phyloP scores from a whole-genome alignment of 2,113 vertebrate genomes.

The Sorex araneus region DNA sequence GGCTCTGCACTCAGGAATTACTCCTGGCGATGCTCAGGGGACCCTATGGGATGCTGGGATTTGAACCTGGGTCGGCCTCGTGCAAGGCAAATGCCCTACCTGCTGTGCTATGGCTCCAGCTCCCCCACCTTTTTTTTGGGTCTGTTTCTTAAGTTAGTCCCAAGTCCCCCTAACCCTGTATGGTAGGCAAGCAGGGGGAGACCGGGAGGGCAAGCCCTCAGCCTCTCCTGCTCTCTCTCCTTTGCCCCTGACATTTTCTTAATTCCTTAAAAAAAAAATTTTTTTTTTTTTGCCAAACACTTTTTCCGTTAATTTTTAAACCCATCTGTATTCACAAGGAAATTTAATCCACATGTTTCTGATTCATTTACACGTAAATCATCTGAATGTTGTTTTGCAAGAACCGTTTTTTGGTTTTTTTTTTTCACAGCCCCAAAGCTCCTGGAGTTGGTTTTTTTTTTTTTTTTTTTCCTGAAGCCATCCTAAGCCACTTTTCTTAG shows the following conservation, averaged over 20 bases:
- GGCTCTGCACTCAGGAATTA: too few species aligned
- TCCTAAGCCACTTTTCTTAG: constrained; percentile 85
- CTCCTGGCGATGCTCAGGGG: too few species aligned
- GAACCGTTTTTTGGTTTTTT: constrained; percentile 63
- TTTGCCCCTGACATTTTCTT: constrained; percentile 52
- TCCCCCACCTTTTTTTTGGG: too few species aligned
- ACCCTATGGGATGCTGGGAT: too few species aligned
- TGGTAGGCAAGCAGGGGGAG: too few species aligned
- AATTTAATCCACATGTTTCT: constrained; percentile 87
- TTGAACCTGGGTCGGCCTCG: too few species aligned
- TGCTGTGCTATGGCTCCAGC: too few species aligned
- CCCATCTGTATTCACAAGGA: constrained; percentile 85
- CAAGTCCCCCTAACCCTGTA: neutral
- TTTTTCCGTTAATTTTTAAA: constrained; percentile 87
- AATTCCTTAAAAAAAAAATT: constrained; percentile 65
- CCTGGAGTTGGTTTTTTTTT: constrained; percentile 73
- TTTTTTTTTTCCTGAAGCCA: constrained; percentile 71
- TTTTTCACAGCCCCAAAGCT: constrained; percentile 76
- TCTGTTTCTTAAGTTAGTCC: neutral
- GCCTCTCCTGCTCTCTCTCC: neutral
- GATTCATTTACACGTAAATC: constrained; percentile 87
- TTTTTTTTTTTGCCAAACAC: constrained; percentile 75
- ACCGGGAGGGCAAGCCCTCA: too few species aligned
- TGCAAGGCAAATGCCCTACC: too few species aligned
- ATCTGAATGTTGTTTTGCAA: constrained; percentile 86